A percentile compares a stretch with the other conserved stretches of the same genome.
phyloP scores from a whole-genome alignment of 2,113 vertebrate species.

The Sphaerodactylus townsendi region DNA sequence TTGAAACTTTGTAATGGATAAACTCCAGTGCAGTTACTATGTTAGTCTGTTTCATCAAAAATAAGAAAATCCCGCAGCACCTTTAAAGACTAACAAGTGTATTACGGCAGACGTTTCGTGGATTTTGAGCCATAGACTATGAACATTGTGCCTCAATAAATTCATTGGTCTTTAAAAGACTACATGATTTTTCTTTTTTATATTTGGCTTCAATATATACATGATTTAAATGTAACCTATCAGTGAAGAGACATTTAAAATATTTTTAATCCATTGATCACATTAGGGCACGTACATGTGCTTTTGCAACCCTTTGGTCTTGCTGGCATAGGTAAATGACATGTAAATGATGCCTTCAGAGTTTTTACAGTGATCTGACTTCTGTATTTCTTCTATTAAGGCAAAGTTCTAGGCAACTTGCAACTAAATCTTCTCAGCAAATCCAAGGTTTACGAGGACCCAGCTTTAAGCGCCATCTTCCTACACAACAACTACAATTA shows the following conservation, averaged over 20 bases:
- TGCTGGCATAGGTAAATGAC: neutral
- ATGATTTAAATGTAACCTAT: neutral
- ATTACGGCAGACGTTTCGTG: too few relatives aligned
- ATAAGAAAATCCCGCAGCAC: too few relatives aligned
- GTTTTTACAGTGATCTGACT: neutral
- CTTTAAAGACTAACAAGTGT: too few relatives aligned
- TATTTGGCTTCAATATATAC: too few relatives aligned
- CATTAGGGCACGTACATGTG: neutral
- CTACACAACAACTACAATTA: slow-evolving; percentile 99
- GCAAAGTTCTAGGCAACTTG: slow-evolving; percentile 96
- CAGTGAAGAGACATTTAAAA: neutral
- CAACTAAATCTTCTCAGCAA: slow-evolving; percentile 96
- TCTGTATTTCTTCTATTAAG: slow-evolving; percentile 66
- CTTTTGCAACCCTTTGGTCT: neutral
- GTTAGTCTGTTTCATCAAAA: too few relatives aligned
- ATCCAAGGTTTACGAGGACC: slow-evolving; percentile 96
- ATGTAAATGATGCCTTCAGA: neutral
- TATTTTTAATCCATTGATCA: neutral
- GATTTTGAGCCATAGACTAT: too few relatives aligned
- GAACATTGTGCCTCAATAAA: too few relatives aligned
- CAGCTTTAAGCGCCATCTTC: slow-evolving; percentile 92
- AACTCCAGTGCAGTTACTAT: neutral
- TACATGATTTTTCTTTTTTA: too few relatives aligned
- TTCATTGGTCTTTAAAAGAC: too few relatives aligned
- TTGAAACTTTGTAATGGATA: neutral